Percentiles rank a stretch among this genome's conserved stretches.
Conservation (phyloP, 2,888 invertebrate species). For the Flabesymbios commensalis region DNA sequence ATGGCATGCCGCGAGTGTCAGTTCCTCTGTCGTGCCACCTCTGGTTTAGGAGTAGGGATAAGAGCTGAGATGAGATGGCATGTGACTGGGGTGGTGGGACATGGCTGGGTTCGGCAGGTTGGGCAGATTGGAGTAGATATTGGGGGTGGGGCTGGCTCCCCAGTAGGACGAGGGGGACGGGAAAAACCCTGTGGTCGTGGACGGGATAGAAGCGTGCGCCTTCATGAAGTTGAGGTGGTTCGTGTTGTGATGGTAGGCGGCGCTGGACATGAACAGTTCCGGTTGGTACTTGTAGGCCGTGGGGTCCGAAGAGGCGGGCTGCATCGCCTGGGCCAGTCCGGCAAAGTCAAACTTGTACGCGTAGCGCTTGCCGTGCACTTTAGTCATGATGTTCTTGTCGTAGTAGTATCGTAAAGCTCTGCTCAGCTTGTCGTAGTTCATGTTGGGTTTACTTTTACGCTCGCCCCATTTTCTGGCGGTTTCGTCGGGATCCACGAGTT, state of each 20-base stretch:
- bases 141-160: slow-evolving; percentile 23
- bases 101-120: slow-evolving; percentile 69
- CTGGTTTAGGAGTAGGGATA: slow-evolving; percentile 7
- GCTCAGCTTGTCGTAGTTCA: slow-evolving; percentile 63
- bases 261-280: slow-evolving; percentile 86
- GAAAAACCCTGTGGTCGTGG: slow-evolving; percentile 64
- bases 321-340: slow-evolving; percentile 76
- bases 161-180: slow-evolving; percentile 33
- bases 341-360: slow-evolving; percentile 97
- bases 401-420: slow-evolving; percentile 94
- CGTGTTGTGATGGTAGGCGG: slow-evolving; percentile 53
- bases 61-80: slow-evolving; percentile 2
- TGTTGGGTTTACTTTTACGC: slow-evolving; percentile 30
- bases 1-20: too few relatives aligned
- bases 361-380: slow-evolving; percentile 95
- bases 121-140: slow-evolving; percentile 67
- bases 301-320: slow-evolving; percentile 69
- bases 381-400: slow-evolving; percentile 98
- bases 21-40: too few relatives aligned
- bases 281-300: slow-evolving; percentile 95
- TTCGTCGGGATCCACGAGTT: slow-evolving; percentile 17
- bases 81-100: slow-evolving; percentile 62
- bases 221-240: slow-evolving; percentile 76
- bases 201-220: slow-evolving; percentile 13
- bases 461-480: slow-evolving; percentile 26